Evolutionary conservation across 2,797 vertebrate species (phyloP).

Genomic region (Tragopan temminckii): DNA sequence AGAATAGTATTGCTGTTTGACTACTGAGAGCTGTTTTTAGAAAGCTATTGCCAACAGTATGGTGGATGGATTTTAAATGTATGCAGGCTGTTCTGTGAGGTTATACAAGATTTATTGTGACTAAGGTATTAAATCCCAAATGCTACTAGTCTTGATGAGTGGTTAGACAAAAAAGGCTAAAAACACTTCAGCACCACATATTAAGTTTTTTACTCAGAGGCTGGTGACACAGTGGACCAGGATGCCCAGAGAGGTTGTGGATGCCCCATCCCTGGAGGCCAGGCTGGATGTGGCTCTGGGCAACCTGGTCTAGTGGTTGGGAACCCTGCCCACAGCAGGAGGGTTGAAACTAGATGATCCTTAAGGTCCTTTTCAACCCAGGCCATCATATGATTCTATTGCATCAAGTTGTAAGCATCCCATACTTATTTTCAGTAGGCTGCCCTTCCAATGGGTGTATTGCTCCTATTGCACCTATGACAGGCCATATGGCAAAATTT

Average conservation of each 20-base stretch:
- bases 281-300: too few species aligned
- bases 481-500: background rate
- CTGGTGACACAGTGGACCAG: too few species aligned
- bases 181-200: background rate
- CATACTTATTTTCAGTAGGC: background rate
- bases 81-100: background rate
- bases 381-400: background rate
- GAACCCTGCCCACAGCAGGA: too few species aligned
- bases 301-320: too few species aligned
- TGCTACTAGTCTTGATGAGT: background rate
- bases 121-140: background rate
- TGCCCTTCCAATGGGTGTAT: accelerated
- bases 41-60: background rate
- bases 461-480: background rate
- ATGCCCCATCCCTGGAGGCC: too few species aligned
- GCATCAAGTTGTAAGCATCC: background rate
- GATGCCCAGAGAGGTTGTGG: too few species aligned
- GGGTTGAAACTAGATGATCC: too few species aligned
- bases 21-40: background rate
- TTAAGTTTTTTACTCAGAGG: too few species aligned
- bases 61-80: background rate
- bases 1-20: background rate
- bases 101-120: background rate
- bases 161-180: too few species aligned
- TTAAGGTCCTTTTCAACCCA: too few species aligned